Conservation (phyloP, 2,113 vertebrate genomes). For the Apus apus region DNA sequence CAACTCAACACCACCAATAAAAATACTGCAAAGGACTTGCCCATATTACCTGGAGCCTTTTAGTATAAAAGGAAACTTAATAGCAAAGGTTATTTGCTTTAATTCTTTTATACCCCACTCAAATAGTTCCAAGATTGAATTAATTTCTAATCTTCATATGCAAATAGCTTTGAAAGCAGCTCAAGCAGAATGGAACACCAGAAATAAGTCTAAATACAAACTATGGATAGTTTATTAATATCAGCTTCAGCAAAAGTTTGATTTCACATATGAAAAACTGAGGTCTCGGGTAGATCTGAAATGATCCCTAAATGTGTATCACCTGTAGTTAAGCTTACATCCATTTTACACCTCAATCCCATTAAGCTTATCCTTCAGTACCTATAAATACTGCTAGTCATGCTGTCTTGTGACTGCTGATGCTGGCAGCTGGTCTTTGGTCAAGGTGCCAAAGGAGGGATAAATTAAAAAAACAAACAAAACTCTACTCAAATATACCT, state of each 20-base stretch:
- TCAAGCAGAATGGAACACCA: not conserved
- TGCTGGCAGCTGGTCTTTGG: not conserved
- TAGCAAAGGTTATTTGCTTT: not conserved
- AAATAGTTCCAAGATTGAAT: not conserved
- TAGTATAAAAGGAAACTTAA: not conserved
- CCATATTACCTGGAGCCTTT: not conserved
- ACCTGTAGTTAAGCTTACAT: not conserved
- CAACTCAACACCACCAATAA: not conserved
- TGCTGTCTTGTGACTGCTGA: not conserved
- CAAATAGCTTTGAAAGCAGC: not conserved
- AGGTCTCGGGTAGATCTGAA: not conserved
- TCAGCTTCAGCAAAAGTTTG: not conserved
- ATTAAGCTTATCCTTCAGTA: not conserved
- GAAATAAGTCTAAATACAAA: not conserved
- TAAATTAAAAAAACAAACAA: not conserved
- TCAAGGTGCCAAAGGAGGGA: not conserved
- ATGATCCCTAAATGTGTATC: not conserved
- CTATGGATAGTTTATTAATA: not conserved
- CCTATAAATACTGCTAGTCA: not conserved
- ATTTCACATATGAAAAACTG: not conserved
- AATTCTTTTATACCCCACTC: not conserved
- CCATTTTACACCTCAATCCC: not conserved
- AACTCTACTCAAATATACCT: not conserved
- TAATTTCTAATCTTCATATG: not conserved
- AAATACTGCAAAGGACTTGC: not conserved